Evolutionary conservation across 2,797 vertebrate genomes (phyloP).

Genomic region (Rhincodon typus): DNA sequence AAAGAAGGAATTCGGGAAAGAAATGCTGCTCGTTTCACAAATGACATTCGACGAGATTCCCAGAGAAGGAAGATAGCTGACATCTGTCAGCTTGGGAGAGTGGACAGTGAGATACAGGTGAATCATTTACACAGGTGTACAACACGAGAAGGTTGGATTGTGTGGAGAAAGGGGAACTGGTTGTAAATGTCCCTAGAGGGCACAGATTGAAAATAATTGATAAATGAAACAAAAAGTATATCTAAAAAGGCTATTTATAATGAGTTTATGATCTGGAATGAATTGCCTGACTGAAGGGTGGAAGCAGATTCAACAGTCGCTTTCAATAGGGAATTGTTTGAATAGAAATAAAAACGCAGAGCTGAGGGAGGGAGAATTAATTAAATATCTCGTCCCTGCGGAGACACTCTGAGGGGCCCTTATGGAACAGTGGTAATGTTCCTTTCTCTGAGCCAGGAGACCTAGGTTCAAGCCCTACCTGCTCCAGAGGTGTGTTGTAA

Average conservation of each 20-base stretch:
- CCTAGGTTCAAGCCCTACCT: too few species aligned
- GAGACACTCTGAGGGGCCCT: too few species aligned
- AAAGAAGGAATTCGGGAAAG: too few species aligned
- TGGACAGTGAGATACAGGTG: not conserved
- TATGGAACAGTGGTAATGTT: too few species aligned
- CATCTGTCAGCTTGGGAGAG: not conserved
- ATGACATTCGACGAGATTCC: not conserved
- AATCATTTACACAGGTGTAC: not conserved
- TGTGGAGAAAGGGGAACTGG: not conserved
- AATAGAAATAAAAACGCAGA: not conserved
- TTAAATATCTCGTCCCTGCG: not conserved
- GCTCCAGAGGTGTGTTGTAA: too few species aligned
- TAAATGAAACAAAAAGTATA: too few species aligned
- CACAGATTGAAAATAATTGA: not conserved
- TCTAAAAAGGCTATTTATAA: too few species aligned
- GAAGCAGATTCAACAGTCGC: not conserved
- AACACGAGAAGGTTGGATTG: too few species aligned
- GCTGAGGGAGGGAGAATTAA: not conserved
- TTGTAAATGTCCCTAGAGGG: not conserved
- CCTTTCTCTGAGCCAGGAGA: too few species aligned
- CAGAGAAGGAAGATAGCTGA: not conserved
- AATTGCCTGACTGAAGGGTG: too few species aligned
- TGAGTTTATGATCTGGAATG: too few species aligned
- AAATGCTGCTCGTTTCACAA: not conserved
- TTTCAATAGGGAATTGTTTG: not conserved